Base-by-base conservation (phyloP, 2,113 vertebrate species). In the Chelonoidis abingdonii region DNA sequence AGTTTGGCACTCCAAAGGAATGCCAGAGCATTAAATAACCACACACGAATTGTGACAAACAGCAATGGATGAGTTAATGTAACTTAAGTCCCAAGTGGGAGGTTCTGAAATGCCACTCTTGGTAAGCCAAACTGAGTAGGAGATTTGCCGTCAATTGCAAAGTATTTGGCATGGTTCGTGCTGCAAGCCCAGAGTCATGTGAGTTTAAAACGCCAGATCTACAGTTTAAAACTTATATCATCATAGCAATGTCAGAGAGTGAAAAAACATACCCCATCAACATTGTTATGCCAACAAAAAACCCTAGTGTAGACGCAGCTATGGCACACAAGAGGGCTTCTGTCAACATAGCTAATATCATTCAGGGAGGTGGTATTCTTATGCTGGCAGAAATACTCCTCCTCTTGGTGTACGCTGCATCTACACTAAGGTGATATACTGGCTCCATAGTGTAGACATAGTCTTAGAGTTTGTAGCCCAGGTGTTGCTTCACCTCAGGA, bases 1-100 rank as follows among this genome's bases (percentile, higher is more conserved):
- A 91, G 27, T 29, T 79, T 59, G 92, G 86, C 93, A 89, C 82
- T 84, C 75, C 65, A 86, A 54, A 83, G 84, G 89, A 88, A 89
- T 85, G 81, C 75, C 91, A 4, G 56, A 93, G 6, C 47, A 79
- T 54, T 75, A n/a, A 1, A 8, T 13, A 59, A 38, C 85, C 95
- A 88, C 44, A 31, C 5, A 4, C 27, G 44, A n/a, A 89, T 93
- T 93, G 38, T 25, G 80, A 93, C 90, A 90, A 92, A 38, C 78
- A 91, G 86, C 76, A 91, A 75, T 78, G 59, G 80, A 89, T 82
- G 27, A 76, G 38, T 2, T 6, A 57, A 93, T 38, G 76, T 24
- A 44, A 41, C 80, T 92, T 80, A 84, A 10, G 54, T 92, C 94
- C 76, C 90, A 92, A 41, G 80, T 52, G 83, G 80, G 87, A 80